phyloP scores from a whole-genome alignment of 1,140 invertebrate species.

The Dinoponera quadriceps region DNA sequence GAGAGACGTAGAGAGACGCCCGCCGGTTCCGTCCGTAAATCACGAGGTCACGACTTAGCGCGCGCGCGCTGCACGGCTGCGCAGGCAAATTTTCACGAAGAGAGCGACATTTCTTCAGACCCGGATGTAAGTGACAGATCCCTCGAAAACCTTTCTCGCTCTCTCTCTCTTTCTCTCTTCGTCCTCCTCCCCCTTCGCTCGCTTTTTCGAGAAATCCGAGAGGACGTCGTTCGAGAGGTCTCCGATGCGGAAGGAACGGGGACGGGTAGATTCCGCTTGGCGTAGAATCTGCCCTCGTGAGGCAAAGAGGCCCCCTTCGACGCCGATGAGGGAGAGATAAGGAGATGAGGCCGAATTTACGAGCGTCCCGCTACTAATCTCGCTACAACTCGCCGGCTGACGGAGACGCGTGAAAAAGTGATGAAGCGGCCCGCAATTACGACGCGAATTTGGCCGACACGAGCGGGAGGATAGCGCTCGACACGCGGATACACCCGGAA shows the following conservation, averaged over 20 bases:
- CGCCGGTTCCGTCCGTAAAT: too few relatives aligned
- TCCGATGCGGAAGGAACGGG: not conserved
- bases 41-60: not conserved
- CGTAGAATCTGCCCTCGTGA: not conserved
- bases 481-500: constrained; percentile 46
- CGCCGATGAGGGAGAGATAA: not conserved
- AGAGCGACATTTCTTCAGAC: not conserved
- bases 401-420: constrained; percentile 67
- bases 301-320: not conserved
- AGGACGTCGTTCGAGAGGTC: not conserved
- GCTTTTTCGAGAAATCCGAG: not conserved
- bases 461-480: not conserved
- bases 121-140: constrained; percentile 9
- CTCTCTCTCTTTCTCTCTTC: too few relatives aligned
- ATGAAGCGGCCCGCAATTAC: constrained; percentile 72
- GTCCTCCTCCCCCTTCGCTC: too few relatives aligned
- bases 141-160: not conserved
- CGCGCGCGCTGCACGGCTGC: not conserved
- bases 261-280: not conserved
- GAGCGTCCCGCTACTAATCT: constrained; percentile 50
- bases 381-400: constrained; percentile 21
- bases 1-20: too few relatives aligned
- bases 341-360: constrained; percentile 23
- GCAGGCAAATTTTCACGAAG: not conserved
- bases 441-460: constrained; percentile 58